Conservation (phyloP, 1,140 invertebrate species). For the Halesus radiatus region DNA sequence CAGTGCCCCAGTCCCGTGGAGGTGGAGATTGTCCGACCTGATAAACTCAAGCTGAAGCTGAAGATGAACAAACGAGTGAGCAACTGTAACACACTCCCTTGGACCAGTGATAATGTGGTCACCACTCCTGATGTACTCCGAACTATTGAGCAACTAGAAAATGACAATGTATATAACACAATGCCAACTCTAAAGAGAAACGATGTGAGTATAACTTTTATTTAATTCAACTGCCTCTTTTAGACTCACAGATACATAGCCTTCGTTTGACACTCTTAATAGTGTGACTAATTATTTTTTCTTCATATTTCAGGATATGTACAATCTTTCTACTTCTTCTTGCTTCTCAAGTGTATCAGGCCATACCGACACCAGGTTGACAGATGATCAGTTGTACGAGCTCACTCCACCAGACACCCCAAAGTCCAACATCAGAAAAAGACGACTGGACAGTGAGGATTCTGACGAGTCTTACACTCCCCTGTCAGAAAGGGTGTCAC, state of each 20-base stretch:
- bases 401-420: constrained; percentile 54
- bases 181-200: background rate
- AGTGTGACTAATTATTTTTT: background rate
- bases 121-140: constrained; percentile 48
- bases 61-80: constrained; percentile 16
- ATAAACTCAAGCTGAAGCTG: background rate
- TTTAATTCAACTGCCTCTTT: background rate
- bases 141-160: constrained; percentile 50
- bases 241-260: too few relatives aligned
- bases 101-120: constrained; percentile 13
- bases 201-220: background rate
- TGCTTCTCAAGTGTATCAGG: constrained; percentile 1
- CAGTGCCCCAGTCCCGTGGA: background rate
- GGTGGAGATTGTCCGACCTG: too few relatives aligned
- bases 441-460: constrained; percentile 47
- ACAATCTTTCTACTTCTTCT: background rate
- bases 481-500: background rate
- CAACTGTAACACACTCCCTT: background rate
- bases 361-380: background rate
- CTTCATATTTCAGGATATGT: constrained; percentile 9
- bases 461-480: constrained; percentile 49
- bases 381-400: background rate
- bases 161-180: background rate
- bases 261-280: too few relatives aligned
- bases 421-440: constrained; percentile 19